Conservation (phyloP, 2,888 invertebrate genomes). For the Drosophila ochracea region DNA sequence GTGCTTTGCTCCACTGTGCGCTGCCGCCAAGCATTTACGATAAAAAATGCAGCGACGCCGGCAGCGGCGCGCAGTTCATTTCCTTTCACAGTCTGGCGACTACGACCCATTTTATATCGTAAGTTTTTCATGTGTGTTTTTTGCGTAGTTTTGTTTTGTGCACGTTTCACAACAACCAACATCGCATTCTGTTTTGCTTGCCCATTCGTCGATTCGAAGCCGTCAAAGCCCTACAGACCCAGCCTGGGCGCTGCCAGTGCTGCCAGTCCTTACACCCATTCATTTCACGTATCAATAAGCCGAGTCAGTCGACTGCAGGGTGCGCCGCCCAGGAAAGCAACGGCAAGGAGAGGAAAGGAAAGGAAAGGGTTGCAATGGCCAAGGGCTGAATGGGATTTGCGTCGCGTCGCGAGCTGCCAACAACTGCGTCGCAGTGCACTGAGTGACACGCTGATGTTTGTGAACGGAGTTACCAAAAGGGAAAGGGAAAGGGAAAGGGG, state of each 20-base stretch:
- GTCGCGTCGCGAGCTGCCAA: slow-evolving; percentile 12
- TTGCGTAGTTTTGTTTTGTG: slow-evolving; percentile 69
- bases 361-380: slow-evolving; percentile 31
- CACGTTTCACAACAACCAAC: slow-evolving; percentile 71
- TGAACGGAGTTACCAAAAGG: neutral
- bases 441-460: slow-evolving; percentile 12
- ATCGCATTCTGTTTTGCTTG: slow-evolving; percentile 72
- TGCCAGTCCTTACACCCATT: slow-evolving; percentile 11
- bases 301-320: slow-evolving; percentile 16
- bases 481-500: neutral
- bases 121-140: slow-evolving; percentile 42
- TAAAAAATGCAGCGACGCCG: slow-evolving; percentile 34
- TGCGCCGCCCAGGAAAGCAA: slow-evolving; percentile 10
- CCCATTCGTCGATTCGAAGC: slow-evolving; percentile 43
- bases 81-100: slow-evolving; percentile 20
- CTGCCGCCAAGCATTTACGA: slow-evolving; percentile 46
- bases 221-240: slow-evolving; percentile 23
- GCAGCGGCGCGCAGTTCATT: slow-evolving; percentile 18
- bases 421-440: slow-evolving; percentile 41
- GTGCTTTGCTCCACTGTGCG: slow-evolving; percentile 32
- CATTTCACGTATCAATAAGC: slow-evolving; percentile 14
- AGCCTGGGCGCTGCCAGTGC: slow-evolving; percentile 27
- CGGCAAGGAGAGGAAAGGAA: slow-evolving; percentile 5
- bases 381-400: slow-evolving; percentile 32
- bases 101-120: slow-evolving; percentile 47